A percentile compares a stretch with the other conserved stretches of the same genome.
Evolutionary conservation across 2,113 vertebrate species (phyloP).

Genomic region (Morone chrysops): DNA sequence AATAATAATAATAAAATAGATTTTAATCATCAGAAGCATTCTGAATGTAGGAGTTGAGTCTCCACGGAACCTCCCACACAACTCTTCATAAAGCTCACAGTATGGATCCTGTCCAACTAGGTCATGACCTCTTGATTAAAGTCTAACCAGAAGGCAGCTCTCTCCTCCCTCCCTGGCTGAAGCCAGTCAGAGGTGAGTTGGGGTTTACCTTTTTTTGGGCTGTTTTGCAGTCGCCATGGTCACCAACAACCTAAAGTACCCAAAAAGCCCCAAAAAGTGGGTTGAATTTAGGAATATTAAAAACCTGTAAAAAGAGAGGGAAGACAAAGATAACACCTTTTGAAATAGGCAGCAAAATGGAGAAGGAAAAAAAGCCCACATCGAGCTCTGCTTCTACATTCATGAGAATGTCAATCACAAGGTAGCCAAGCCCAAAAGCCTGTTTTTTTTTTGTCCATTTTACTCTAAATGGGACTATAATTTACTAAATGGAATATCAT

Average conservation of each 20-base stretch:
- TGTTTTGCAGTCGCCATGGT: background rate
- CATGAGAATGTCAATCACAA: background rate
- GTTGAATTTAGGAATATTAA: background rate
- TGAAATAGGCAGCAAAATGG: background rate
- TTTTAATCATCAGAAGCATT: slow-evolving; percentile 2
- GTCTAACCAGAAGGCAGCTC: slow-evolving; percentile 7
- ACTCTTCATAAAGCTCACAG: slow-evolving; percentile 27
- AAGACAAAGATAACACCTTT: background rate
- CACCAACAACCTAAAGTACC: background rate
- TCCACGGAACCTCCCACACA: slow-evolving; percentile 10
- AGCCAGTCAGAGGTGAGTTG: background rate
- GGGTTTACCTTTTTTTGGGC: background rate
- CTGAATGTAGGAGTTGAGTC: background rate
- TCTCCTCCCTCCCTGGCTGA: background rate
- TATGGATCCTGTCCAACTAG: slow-evolving; percentile 29
- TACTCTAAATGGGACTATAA: too few relatives aligned
- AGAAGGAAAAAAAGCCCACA: background rate
- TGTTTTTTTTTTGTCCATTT: too few relatives aligned
- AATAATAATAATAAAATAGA: too few relatives aligned
- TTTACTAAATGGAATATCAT: too few relatives aligned
- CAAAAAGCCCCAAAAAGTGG: background rate
- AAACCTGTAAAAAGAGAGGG: background rate
- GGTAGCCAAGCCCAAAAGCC: background rate
- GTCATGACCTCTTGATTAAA: slow-evolving; percentile 17
- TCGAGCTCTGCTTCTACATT: background rate